Evolutionary conservation across 2,888 invertebrate species (phyloP), one percentile per base, ranked within the genome.

Genomic region (Agonum fuliginosum): DNA sequence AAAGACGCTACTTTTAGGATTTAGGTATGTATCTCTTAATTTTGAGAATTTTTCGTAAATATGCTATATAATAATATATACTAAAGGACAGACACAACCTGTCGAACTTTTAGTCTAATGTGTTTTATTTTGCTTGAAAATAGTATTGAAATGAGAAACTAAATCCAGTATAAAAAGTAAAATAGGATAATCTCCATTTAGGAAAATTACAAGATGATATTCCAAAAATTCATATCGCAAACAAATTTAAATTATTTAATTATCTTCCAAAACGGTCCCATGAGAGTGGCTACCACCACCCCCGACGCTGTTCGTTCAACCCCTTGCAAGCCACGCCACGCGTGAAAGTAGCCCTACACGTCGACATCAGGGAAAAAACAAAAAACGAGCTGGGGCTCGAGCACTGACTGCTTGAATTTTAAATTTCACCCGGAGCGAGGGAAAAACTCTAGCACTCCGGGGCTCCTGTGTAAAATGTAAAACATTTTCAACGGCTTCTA

Each of bases 381-480:
- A 62, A 62, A 62, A 62, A 73, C 73, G 37, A 24, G 58, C 58
- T 22, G 20, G 43, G 51, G 37, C 41, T 54, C 37, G 27, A 48
- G 58, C 51, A 58, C 41, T 74, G 62, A 41, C 62, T 74, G 74
- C 62, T 74, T 62, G 74, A 74, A 74, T 74, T 74, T 74, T 62
- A 74, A 74, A 74, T 74, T 74, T 62, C 22, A 20, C 65, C 43
- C 20, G 62, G 43, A 46, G 27, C 67, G 67, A 67, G 67, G 41
- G 30, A 62, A 67, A 67, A 41, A 65, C 65, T 71, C 51, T 34
- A 14, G 17, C 48, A 30, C 51, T 54, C 51, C 58, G 30, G 67
- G 67, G 51, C 62, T 51, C 67, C 75, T 67, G 48, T 67, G 75
- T 75, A 75, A 75, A 75, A 75, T 75, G 75, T 75, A 75, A 75